These are phyloP conservation scores for Oncorhynchus nerka DNA, from an alignment of 2,113 vertebrate species.

Conservation along the genomic window DNA sequence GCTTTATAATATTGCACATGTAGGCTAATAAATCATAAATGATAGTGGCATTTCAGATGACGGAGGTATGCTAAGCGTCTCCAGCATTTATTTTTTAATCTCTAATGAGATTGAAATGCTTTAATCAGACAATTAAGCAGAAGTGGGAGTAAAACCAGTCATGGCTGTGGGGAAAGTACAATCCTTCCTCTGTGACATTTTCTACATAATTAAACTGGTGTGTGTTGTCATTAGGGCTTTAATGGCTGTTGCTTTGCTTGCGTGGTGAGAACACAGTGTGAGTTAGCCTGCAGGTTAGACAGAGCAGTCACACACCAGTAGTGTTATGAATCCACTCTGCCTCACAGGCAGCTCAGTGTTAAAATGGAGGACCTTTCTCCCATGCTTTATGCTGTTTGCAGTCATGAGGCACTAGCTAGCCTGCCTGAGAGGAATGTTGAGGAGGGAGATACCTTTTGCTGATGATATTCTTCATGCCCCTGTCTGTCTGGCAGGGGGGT, in stretches of 20 bases:
- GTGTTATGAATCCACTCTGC: constrained; percentile 10
- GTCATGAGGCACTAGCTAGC: constrained; percentile 18
- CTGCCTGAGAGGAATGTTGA: neutral
- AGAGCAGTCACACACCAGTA: neutral
- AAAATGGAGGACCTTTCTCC: constrained; percentile 6
- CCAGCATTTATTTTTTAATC: neutral
- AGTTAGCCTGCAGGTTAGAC: neutral
- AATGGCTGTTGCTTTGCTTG: constrained; percentile 14
- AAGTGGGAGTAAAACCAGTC: constrained; percentile 5
- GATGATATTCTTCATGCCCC: constrained; percentile 32
- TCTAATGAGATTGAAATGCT: neutral
- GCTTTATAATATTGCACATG: too few relatives aligned
- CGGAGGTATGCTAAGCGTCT: too few relatives aligned
- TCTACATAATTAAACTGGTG: constrained; percentile 16
- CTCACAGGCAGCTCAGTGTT: constrained; percentile 1
- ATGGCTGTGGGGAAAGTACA: constrained; percentile 10
- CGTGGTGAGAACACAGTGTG: constrained; percentile 2
- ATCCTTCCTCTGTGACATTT: neutral
- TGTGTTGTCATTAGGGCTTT: constrained; percentile 22
- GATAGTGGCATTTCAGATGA: too few relatives aligned
- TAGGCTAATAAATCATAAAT: too few relatives aligned
- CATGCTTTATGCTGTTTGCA: constrained; percentile 11
- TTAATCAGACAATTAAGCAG: neutral
- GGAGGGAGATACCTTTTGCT: constrained; percentile 6
- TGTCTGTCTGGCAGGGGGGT: neutral